phyloP scores from a whole-genome alignment of 2,113 vertebrate genomes.

The Vulpes ferrilata region DNA sequence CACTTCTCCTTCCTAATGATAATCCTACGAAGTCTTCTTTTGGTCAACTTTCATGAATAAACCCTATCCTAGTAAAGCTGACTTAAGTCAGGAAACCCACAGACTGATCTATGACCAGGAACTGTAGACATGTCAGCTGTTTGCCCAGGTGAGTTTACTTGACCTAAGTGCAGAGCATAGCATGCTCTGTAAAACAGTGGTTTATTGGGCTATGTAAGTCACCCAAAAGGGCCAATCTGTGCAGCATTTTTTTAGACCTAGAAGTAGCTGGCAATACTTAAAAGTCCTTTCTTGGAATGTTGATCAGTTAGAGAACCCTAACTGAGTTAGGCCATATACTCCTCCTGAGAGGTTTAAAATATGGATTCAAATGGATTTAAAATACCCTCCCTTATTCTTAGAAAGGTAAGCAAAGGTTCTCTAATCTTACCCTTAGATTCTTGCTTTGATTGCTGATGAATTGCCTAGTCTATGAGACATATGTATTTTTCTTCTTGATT shows the following conservation, averaged over 20 bases:
- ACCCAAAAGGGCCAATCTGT: neutral
- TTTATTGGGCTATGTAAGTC: neutral
- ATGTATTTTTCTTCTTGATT: constrained; percentile 2
- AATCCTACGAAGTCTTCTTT: neutral
- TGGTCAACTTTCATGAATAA: neutral
- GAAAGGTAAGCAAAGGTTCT: constrained; percentile 12
- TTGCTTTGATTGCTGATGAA: neutral
- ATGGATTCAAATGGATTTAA: neutral
- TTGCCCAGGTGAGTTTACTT: neutral
- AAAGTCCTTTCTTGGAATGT: neutral
- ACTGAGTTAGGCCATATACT: neutral
- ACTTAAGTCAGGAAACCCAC: constrained; percentile 16
- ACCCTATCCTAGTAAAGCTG: neutral
- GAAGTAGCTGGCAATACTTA: neutral
- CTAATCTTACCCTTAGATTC: neutral
- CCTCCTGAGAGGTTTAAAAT: neutral
- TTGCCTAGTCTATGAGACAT: neutral
- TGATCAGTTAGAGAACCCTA: neutral
- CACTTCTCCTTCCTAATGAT: neutral
- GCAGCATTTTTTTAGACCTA: neutral
- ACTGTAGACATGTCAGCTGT: neutral
- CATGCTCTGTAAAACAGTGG: neutral
- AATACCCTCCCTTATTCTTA: neutral
- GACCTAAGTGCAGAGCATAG: neutral
- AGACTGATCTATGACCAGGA: constrained; percentile 13